Evolutionary conservation across 2,797 vertebrate genomes (phyloP), one percentile per base, ranked within the genome.

Genomic region (Hephaestus fuliginosus): DNA sequence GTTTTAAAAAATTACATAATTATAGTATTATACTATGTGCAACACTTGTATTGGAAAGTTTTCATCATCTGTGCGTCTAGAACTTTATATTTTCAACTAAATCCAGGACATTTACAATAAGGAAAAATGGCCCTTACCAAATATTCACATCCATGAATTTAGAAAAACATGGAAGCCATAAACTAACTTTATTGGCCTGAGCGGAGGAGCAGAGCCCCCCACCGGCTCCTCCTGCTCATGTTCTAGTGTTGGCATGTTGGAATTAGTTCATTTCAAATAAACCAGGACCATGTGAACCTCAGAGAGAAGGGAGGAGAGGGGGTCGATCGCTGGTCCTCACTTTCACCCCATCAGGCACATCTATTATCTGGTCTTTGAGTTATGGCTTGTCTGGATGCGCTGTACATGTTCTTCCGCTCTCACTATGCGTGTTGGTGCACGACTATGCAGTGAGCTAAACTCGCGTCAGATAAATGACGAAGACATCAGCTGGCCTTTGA

Each of bases 221-320:
- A 25, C 75, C 78, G 70, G 70, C 66, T 83, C 73, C 83, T 78
- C 41, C 75, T 85, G 70, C 79, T 91, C 58, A 75, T 67, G 81
- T 88, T 92, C 78, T 81, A 86, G 30, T 14, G 63, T 74, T 88
- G 88, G 85, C 73, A 91, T 86, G 85, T 77, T 57, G 76, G 79
- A 77, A 86, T 93, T 91, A 92, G 88, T 84, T 94, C 65, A 91
- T 90, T 84, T 91, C 74, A 72, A 80, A 84, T 86, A 91, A 94
- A 93, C 81, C 17, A 72, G 63, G 76, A 88, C 76, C 87, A 79
- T 79, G 82, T 90, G 90, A 91, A 64, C 57, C 62, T 78, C 46
- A 49, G 43, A 44, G 65, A 76, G 53, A 33, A 43, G 4, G 14
- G 49, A 63, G 46, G 60, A 70, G 18, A 70, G 33, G 46, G 22